Conservation (phyloP, 2,888 invertebrate genomes). For the Rhingia campestris region DNA sequence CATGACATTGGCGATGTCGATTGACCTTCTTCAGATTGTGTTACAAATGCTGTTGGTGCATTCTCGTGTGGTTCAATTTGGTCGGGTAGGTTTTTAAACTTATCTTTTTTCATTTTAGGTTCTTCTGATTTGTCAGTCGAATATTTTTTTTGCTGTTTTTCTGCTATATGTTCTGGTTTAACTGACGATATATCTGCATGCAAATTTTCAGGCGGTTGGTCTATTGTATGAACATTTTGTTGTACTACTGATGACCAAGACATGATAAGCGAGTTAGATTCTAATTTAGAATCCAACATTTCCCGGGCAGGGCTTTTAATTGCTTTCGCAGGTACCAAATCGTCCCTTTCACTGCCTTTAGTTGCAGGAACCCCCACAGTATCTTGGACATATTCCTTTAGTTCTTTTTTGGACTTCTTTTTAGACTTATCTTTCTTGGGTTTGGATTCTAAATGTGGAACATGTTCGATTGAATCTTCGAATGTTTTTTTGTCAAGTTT, state of each 20-base stretch:
- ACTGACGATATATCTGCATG: neutral
- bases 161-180: neutral
- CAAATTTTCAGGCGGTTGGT: neutral
- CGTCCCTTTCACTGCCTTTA: neutral
- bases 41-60: no score
- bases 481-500: no score
- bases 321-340: neutral
- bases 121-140: no score
- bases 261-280: neutral
- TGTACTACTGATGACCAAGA: neutral
- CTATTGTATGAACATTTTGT: neutral
- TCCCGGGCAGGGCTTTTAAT: no score
- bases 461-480: neutral
- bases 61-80: no score
- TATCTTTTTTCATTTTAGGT: no score
- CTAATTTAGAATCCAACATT: no score
- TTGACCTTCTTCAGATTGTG: no score
- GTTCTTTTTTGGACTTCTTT: constrained; percentile 16
- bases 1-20: neutral
- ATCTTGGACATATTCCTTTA: neutral
- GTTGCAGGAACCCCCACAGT: no score
- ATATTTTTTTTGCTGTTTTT: neutral
- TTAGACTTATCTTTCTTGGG: constrained; percentile 15
- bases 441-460: neutral
- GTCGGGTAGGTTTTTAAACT: no score